These are phyloP conservation scores for Gavialis gangeticus DNA, from an alignment of 2,113 vertebrate genomes.

Conservation along the genomic window DNA sequence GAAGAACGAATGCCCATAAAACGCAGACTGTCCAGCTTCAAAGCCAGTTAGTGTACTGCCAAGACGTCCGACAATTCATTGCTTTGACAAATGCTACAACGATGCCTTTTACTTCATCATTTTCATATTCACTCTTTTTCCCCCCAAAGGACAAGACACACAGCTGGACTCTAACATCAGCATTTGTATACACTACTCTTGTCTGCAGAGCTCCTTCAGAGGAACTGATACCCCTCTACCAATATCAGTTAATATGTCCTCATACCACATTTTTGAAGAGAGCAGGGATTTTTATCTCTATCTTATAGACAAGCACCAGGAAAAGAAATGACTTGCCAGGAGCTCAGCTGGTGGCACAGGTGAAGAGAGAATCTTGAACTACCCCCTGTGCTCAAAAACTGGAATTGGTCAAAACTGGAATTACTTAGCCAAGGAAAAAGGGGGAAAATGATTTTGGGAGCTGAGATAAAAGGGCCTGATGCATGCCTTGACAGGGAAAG, in stretches of 20 bases:
- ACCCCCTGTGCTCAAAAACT: background rate
- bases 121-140: background rate
- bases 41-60: rapidly evolving
- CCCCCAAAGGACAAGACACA: background rate
- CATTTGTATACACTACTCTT: background rate
- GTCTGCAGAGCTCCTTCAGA: background rate
- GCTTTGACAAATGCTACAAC: background rate
- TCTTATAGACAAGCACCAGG: background rate
- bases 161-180: background rate
- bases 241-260: background rate
- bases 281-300: background rate
- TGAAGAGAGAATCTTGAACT: background rate
- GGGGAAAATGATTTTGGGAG: background rate
- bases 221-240: background rate
- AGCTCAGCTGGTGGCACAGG: background rate
- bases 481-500: background rate
- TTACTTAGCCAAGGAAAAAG: background rate
- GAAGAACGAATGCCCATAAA: background rate
- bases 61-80: background rate
- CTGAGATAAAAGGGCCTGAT: background rate
- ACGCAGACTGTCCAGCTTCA: rapidly evolving
- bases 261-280: background rate
- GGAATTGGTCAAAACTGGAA: background rate
- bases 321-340: background rate
- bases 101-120: background rate